Percentiles rank a stretch among this genome's conserved stretches.
Conservation (phyloP, 2,888 invertebrate genomes). For the Metellina segmentata region DNA sequence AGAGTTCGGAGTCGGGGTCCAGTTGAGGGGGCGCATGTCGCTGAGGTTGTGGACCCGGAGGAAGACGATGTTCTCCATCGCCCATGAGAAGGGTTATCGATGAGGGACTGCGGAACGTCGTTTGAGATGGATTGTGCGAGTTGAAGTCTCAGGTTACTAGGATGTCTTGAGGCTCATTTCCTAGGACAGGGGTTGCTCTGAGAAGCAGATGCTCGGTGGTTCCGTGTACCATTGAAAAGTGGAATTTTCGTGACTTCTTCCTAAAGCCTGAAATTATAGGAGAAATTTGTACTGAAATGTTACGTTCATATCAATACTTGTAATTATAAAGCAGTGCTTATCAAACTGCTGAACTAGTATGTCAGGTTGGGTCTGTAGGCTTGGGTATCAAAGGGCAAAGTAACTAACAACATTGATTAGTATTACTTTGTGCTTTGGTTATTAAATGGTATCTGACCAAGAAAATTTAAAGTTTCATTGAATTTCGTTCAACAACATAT, state of each 20-base stretch:
- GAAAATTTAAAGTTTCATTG: no score
- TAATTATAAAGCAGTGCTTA: no score
- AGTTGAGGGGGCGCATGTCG: not conserved
- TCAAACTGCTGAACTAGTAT: no score
- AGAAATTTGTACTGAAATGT: no score
- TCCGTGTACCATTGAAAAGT: not conserved
- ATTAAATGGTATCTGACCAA: no score
- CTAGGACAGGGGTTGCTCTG: not conserved
- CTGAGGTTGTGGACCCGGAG: not conserved
- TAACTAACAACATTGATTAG: no score
- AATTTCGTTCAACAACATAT: no score
- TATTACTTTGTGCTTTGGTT: no score
- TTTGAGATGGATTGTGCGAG: not conserved
- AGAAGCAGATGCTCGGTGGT: not conserved
- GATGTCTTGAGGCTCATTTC: not conserved
- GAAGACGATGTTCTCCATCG: constrained; percentile 12
- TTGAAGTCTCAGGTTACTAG: not conserved
- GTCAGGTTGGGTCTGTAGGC: no score
- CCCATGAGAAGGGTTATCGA: not conserved
- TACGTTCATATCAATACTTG: no score
- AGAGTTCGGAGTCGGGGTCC: not conserved
- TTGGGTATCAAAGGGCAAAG: no score
- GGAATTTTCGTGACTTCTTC: not conserved
- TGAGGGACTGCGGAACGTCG: not conserved
- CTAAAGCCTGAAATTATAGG: no score